Evolutionary conservation across 2,113 vertebrate species (phyloP).

Genomic region (Sapayoa aenigma): DNA sequence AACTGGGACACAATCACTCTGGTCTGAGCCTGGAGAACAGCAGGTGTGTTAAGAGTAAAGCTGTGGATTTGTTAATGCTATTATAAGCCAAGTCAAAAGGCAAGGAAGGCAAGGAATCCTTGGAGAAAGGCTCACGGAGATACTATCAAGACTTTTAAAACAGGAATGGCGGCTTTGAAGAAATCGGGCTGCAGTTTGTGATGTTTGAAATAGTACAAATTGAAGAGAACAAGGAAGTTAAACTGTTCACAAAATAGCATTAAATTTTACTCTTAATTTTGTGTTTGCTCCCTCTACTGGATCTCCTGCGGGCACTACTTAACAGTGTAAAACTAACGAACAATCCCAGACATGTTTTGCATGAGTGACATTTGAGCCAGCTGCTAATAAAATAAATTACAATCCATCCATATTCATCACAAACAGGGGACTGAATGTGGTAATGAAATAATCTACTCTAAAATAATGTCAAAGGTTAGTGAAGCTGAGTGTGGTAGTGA

Average conservation of each 20-base stretch:
- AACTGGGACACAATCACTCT: neutral
- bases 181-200: neutral
- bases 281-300: constrained; percentile 46
- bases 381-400: constrained; percentile 19
- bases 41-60: neutral
- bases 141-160: neutral
- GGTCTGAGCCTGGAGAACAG: neutral
- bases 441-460: constrained; percentile 7
- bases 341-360: neutral
- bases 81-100: neutral
- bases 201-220: neutral
- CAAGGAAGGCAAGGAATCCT: neutral
- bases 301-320: neutral
- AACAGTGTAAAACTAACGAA: neutral
- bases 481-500: neutral
- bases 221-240: neutral
- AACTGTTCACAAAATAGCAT: neutral
- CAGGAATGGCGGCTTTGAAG: neutral
- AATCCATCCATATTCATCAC: neutral
- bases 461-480: constrained; percentile 12
- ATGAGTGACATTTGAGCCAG: neutral
- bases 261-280: neutral
- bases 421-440: neutral
- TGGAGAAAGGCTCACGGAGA: neutral
- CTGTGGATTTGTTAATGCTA: neutral